Conservation (phyloP, 2,113 vertebrate genomes). For the Oncorhynchus kisutch region DNA sequence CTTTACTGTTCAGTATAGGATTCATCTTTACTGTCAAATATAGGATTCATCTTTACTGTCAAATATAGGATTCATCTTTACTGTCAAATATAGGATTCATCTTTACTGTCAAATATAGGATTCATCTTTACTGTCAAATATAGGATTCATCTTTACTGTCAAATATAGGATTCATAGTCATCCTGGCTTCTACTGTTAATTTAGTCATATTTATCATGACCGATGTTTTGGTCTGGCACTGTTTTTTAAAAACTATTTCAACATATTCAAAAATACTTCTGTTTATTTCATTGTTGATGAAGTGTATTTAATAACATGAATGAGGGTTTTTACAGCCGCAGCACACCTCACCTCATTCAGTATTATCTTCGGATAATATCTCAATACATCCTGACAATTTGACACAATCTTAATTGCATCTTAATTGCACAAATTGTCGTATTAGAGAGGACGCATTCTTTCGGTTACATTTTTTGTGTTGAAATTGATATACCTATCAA, state of each 20-base stretch:
- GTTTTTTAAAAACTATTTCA: constrained; percentile 12
- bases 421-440: constrained; percentile 56
- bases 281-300: constrained; percentile 22
- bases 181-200: background rate
- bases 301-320: constrained; percentile 29
- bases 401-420: constrained; percentile 8
- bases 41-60: too few relatives aligned
- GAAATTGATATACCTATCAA: constrained; percentile 25
- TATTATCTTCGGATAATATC: too few relatives aligned
- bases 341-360: background rate
- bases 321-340: constrained; percentile 5
- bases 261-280: constrained; percentile 28
- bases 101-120: too few relatives aligned
- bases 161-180: background rate
- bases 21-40: too few relatives aligned
- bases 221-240: constrained; percentile 1
- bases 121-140: too few relatives aligned
- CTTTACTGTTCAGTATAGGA: background rate
- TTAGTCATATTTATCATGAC: background rate
- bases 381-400: background rate
- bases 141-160: too few relatives aligned
- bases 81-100: too few relatives aligned
- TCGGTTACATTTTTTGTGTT: constrained; percentile 8
- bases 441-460: constrained; percentile 13
- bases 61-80: too few relatives aligned